These are phyloP conservation scores for Pyrrhosoma nymphula DNA, from an alignment of 2,888 invertebrate genomes.

Conservation along the genomic window DNA sequence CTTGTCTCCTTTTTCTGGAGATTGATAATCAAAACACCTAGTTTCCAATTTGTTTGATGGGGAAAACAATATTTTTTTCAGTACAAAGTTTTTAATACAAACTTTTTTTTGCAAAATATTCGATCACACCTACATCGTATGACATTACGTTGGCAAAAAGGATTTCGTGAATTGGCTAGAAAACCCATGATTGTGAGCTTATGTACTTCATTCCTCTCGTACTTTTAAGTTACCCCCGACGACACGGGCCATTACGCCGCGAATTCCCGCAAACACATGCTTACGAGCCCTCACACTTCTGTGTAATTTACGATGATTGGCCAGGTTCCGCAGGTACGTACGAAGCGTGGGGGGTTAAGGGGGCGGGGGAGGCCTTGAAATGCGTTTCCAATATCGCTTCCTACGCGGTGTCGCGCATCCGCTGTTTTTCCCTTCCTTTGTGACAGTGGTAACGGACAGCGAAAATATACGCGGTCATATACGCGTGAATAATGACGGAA, in stretches of 20 bases:
- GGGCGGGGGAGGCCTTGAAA: background rate
- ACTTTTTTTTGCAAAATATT: too few relatives aligned
- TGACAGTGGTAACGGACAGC: background rate
- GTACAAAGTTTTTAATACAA: too few relatives aligned
- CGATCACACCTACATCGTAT: too few relatives aligned
- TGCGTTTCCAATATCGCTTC: slow-evolving; percentile 44
- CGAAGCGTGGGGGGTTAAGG: background rate
- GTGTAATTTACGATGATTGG: slow-evolving; percentile 54
- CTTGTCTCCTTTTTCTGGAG: too few relatives aligned
- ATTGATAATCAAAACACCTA: too few relatives aligned
- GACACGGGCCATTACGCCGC: background rate
- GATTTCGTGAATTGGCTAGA: too few relatives aligned
- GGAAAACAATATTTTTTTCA: too few relatives aligned
- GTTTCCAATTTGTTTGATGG: too few relatives aligned
- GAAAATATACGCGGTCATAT: slow-evolving; percentile 11
- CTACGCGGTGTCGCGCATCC: background rate
- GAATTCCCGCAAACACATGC: background rate
- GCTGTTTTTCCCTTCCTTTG: background rate
- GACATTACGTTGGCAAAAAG: too few relatives aligned
- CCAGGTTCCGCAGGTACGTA: slow-evolving; percentile 12
- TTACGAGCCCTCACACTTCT: background rate
- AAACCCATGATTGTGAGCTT: too few relatives aligned
- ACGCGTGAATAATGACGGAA: background rate
- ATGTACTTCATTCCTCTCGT: too few relatives aligned
- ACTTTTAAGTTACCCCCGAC: too few relatives aligned